These are phyloP conservation scores for Brienomyrus brachyistius DNA, from an alignment of 2,113 vertebrate genomes.

Conservation along the genomic window DNA sequence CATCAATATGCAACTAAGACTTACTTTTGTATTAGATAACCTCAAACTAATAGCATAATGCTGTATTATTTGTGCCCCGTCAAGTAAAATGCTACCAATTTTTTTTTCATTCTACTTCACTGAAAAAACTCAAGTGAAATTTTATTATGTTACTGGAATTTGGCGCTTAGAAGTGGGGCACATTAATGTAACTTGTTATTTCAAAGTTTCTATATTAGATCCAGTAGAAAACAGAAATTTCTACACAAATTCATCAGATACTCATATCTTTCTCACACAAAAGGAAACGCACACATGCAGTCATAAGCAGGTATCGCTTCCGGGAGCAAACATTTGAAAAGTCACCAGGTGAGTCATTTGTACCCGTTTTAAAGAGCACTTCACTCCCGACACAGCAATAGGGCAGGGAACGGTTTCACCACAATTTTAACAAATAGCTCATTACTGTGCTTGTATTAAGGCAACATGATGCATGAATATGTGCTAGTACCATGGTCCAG, in stretches of 20 bases:
- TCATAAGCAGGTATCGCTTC: slow-evolving; percentile 4
- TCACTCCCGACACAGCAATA: not conserved
- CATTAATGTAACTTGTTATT: not conserved
- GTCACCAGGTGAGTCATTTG: slow-evolving; percentile 29
- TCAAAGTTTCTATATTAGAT: not conserved
- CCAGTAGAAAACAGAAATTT: not conserved
- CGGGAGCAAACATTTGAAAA: slow-evolving; percentile 39
- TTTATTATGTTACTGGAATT: not conserved
- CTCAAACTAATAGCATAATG: not conserved
- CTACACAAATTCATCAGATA: not conserved
- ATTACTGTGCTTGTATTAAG: not conserved
- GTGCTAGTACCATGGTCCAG: not conserved
- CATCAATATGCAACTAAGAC: not conserved
- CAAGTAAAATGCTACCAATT: not conserved
- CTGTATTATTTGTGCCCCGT: not conserved
- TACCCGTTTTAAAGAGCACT: slow-evolving; percentile 22
- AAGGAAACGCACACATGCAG: not conserved
- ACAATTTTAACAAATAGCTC: not conserved
- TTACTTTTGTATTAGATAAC: not conserved
- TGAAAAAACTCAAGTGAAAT: not conserved
- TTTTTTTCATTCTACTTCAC: not conserved
- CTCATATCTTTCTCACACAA: slow-evolving; percentile 5
- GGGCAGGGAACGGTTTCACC: not conserved
- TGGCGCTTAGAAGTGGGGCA: not conserved
- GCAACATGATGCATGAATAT: not conserved